Base-by-base conservation (phyloP, 2,113 vertebrate species). In the Heterochromis multidens region DNA sequence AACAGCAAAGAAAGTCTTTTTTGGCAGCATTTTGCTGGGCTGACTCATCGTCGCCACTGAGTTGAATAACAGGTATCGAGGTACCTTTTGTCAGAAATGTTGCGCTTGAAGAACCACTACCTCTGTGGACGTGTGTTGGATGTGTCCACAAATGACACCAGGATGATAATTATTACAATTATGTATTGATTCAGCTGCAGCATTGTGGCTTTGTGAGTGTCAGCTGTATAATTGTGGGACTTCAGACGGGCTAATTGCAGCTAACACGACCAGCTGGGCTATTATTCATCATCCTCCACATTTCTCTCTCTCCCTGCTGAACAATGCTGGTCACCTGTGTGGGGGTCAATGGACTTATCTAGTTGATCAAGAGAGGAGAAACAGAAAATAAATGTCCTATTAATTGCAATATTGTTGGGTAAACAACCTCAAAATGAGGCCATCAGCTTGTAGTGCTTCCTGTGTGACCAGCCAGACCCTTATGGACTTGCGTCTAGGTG, bases 161-260 rank as follows among this genome's bases (percentile, higher is more conserved):
- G 90, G 86, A 88, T 77, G 90, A 91, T 95, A 96, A 96, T 97
- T 95, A 95, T 94, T 84, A 92, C 95, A 95, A 96, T 97, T 96
- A 96, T 92, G 94, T 89, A 96, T 96, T 95, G 95, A 96, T 95
- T 96, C 92, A 88, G 82, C 57, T 29, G 89, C 87, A 84, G 92
- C 93, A 87, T 88, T 90, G 93, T 92, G 89, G 81, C 87, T 89
- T 92, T 91, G 93, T 92, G 87, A 88, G 77, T 90, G 80, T 92
- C 84, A 91, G 93, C 92, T 88, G 89, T 82, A 91, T 96, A 96
- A 96, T 96, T 96, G 95, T 95, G 87, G 90, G 94, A 96, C 93
- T 94, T 95, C 90, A 95, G 95, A 94, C 79, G 62, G 92, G 87
- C 87, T 96, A 96, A 96, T 97, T 96, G 95, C 91, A 91, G 92